A percentile compares a stretch with the other conserved stretches of the same genome.
These are phyloP conservation scores for Stichodactyla helianthus DNA, from an alignment of 64 coral and sea anemone species.

Conservation along the genomic window DNA sequence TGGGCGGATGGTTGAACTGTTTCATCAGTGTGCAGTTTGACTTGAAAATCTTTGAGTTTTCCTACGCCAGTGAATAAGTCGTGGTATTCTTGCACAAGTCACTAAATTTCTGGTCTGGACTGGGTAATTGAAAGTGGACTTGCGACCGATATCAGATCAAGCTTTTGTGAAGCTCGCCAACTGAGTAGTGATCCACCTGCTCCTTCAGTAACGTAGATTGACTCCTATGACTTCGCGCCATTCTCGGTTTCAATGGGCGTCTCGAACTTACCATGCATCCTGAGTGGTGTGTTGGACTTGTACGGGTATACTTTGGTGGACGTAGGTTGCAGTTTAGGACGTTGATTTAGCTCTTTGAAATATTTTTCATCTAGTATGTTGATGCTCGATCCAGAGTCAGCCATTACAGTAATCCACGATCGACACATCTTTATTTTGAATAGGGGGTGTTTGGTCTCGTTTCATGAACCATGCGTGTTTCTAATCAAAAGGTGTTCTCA, in stretches of 20 bases:
- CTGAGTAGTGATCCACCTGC: conserved; percentile 57
- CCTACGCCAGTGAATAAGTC: no score
- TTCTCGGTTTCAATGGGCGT: conserved; percentile 9
- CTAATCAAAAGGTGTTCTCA: conserved; percentile 16
- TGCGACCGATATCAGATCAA: conserved; percentile 37
- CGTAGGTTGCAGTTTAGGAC: conserved; percentile 26
- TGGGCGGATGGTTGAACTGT: conserved; percentile 27
- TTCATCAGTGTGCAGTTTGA: conserved; percentile 45
- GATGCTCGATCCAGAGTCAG: conserved; percentile 50
- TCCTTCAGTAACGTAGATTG: conserved; percentile 42
- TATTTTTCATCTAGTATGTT: conserved; percentile 49
- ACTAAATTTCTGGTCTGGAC: not conserved
- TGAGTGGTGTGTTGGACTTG: conserved; percentile 42
- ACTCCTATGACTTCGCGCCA: conserved; percentile 2
- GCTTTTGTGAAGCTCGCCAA: conserved; percentile 44
- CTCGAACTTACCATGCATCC: conserved; percentile 42
- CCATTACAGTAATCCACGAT: conserved; percentile 35
- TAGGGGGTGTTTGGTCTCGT: conserved; percentile 11
- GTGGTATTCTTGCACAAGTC: no score
- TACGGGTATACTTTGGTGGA: conserved; percentile 37
- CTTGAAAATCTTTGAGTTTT: conserved; percentile 42
- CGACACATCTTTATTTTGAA: conserved; percentile 28
- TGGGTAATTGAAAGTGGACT: not conserved
- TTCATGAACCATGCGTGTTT: conserved; percentile 8
- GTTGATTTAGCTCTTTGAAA: conserved; percentile 30